These are phyloP conservation scores for Tethea ocularis DNA, from an alignment of 2,888 invertebrate genomes.

Conservation along the genomic window DNA sequence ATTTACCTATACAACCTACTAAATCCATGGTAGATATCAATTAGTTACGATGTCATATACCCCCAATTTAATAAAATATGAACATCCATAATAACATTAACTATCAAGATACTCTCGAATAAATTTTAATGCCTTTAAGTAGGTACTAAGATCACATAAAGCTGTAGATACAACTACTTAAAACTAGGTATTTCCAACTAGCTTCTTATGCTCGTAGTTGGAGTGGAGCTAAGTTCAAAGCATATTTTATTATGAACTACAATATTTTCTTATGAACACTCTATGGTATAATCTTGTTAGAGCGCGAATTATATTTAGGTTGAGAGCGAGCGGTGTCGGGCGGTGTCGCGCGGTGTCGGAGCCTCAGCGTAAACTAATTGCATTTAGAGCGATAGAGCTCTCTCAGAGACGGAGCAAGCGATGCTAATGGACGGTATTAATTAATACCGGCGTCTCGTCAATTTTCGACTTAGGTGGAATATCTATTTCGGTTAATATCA, in stretches of 20 bases:
- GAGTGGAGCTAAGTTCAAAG: slow-evolving; percentile 30
- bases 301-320: slow-evolving; percentile 76
- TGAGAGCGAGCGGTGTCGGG: slow-evolving; percentile 66
- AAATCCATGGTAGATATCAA: too few species aligned
- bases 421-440: slow-evolving; percentile 81
- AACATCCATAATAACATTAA: background rate
- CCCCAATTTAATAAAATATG: too few species aligned
- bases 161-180: background rate
- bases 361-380: slow-evolving; percentile 71
- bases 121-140: background rate
- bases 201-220: background rate
- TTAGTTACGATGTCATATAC: too few species aligned
- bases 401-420: slow-evolving; percentile 69
- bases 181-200: background rate
- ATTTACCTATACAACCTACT: too few species aligned
- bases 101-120: background rate
- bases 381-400: slow-evolving; percentile 74
- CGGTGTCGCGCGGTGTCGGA: slow-evolving; percentile 58
- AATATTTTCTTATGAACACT: slow-evolving; percentile 74
- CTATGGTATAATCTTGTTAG: slow-evolving; percentile 69
- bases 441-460: slow-evolving; percentile 77
- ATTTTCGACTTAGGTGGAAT: slow-evolving; percentile 65
- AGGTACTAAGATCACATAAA: background rate
- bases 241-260: slow-evolving; percentile 54
- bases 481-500: slow-evolving; percentile 55